Base-by-base conservation (phyloP, 2,797 vertebrate genomes). In the Triplophysa yarkandensis region DNA sequence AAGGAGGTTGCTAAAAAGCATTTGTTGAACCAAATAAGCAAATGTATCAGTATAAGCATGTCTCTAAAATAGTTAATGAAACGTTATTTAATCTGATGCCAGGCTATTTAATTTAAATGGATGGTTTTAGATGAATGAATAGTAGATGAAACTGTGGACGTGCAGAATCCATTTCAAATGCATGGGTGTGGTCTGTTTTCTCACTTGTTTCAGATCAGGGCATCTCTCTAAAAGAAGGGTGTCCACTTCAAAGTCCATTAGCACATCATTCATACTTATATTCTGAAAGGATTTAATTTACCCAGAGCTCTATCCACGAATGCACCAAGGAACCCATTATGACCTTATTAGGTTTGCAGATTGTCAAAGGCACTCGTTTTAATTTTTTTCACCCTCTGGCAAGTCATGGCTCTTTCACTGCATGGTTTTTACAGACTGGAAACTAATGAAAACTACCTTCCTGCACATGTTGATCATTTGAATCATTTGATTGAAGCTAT, bases 361-460 rank as follows among this genome's bases (percentile, higher is more conserved):
- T 65, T 76, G 63, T 61, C 68, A 78, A 72, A 69, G 41, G 52
- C 52, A 27, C 69, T 80, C 68, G 27, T 82, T 72, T 80, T 70
- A 66, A 76, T 73, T 52, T 60, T 54, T 63, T 69, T 80, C 32
- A 43, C 19, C 30, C 60, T 66, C 16, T 52, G 58, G 21, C 1
- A 9, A 43, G 39, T 23, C 67, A 30, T 58, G 16, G n/a, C 36
- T 23, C 32, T 72, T 76, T 71, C 43, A 46, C 41, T 58, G 39
- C 74, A 57, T 77, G 68, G 41, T 61, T 23, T 41, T 54, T 52
- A 36, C 9, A 63, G 70, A 39, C 57, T 44, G 19, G 66, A 52
- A 39, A 67, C 8, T 10, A 9, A 32, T 13, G 2, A 66, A 63
- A 46, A 19, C n/a, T 62, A 27, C 23, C 54, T 68, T 62, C 67